Evolutionary conservation across 2,113 vertebrate genomes (phyloP).

Genomic region (Hystrix brachyura): DNA sequence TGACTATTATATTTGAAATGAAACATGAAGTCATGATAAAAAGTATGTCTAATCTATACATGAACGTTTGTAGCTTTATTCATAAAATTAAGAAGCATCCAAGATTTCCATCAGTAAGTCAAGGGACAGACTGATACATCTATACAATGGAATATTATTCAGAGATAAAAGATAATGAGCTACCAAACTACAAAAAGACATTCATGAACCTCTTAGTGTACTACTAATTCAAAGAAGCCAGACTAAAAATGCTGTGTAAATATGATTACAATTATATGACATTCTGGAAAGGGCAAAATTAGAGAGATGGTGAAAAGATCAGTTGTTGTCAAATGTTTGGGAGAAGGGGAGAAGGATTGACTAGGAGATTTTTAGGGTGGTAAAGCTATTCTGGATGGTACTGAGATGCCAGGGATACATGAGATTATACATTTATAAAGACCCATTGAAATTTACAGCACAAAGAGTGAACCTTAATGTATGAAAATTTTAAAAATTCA

Average conservation of each 20-base stretch:
- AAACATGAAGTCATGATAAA: neutral
- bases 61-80: neutral
- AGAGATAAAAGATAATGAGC: neutral
- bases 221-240: neutral
- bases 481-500: neutral
- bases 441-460: neutral
- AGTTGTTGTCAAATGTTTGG: neutral
- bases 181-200: neutral
- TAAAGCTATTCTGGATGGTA: neutral
- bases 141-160: neutral
- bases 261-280: neutral
- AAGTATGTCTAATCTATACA: neutral
- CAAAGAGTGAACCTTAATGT: neutral
- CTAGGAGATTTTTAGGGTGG: neutral
- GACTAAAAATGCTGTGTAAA: neutral
- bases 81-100: neutral
- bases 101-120: neutral
- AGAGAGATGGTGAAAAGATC: neutral
- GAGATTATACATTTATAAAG: neutral
- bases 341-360: neutral
- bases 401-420: neutral
- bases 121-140: neutral
- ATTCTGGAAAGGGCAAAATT: neutral
- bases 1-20: neutral
- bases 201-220: neutral